Evolutionary conservation across 2,888 invertebrate species (phyloP).

Genomic region (Drosophila testacea): DNA sequence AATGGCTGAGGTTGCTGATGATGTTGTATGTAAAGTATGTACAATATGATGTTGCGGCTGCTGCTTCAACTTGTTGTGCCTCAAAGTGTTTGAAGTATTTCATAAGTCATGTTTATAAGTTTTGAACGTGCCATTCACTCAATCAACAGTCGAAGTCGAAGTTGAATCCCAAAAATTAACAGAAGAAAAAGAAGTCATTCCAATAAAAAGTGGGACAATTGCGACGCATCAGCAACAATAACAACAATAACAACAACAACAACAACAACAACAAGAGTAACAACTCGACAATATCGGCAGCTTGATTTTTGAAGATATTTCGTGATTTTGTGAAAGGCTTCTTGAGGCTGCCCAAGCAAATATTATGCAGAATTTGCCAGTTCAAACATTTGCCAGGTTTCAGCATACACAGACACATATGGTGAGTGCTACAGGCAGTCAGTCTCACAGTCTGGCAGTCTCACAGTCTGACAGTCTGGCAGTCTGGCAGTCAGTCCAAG

Average conservation of each 20-base stretch:
- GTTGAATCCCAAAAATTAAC: slow-evolving; percentile 12
- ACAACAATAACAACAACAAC: slow-evolving; percentile 19
- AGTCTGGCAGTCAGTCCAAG: slow-evolving; percentile 54
- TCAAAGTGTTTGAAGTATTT: slow-evolving; percentile 71
- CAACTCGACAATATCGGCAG: slow-evolving; percentile 68
- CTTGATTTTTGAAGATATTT: slow-evolving; percentile 73
- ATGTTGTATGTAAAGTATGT: slow-evolving; percentile 45
- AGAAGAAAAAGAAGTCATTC: slow-evolving; percentile 71
- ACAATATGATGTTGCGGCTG: slow-evolving; percentile 31
- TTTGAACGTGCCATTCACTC: slow-evolving; percentile 79
- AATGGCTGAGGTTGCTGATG: slow-evolving; percentile 31
- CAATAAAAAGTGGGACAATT: slow-evolving; percentile 80
- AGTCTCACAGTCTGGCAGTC: slow-evolving; percentile 8
- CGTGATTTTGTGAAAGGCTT: slow-evolving; percentile 80
- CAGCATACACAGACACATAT: slow-evolving; percentile 43
- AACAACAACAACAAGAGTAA: slow-evolving; percentile 35
- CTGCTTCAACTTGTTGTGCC: slow-evolving; percentile 51
- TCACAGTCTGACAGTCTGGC: slow-evolving; percentile 14
- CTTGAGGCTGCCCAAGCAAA: slow-evolving; percentile 68
- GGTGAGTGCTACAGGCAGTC: slow-evolving; percentile 56
- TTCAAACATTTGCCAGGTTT: slow-evolving; percentile 71
- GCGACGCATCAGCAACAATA: slow-evolving; percentile 62
- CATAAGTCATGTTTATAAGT: slow-evolving; percentile 80
- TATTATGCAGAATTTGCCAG: slow-evolving; percentile 75
- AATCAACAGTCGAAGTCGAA: slow-evolving; percentile 59